Percentiles rank a stretch among this genome's conserved stretches.
These are phyloP conservation scores for Oceanites oceanicus DNA, from an alignment of 2,113 vertebrate species.

Conservation along the genomic window DNA sequence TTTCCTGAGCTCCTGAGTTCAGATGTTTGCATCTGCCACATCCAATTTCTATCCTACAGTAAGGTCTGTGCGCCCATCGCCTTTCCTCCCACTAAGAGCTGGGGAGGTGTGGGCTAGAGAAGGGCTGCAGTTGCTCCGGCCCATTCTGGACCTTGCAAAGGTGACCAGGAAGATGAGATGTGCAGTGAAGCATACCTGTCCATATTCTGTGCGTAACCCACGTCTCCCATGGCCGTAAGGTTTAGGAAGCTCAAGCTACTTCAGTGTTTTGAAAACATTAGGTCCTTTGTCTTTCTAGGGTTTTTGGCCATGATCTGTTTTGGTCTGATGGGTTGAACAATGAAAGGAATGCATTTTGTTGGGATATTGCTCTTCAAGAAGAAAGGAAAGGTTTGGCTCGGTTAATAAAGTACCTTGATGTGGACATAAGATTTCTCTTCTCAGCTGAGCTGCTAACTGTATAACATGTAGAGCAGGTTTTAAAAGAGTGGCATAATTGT, in stretches of 20 bases:
- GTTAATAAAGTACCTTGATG: background rate
- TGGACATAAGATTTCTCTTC: background rate
- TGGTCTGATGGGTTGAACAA: background rate
- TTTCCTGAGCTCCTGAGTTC: background rate
- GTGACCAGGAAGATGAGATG: background rate
- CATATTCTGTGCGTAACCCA: background rate
- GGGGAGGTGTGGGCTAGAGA: background rate
- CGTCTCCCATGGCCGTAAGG: background rate
- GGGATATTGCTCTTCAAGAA: background rate
- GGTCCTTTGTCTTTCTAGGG: background rate
- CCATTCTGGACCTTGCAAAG: background rate
- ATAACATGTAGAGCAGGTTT: background rate
- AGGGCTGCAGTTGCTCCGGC: background rate
- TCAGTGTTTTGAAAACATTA: background rate
- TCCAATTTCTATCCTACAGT: background rate
- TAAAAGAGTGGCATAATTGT: background rate
- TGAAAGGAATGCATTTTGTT: background rate
- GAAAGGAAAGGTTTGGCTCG: background rate
- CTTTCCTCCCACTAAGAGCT: background rate
- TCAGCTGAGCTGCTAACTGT: background rate
- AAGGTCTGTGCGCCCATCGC: background rate
- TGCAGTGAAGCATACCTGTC: background rate
- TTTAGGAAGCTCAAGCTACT: background rate
- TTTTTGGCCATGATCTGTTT: background rate
- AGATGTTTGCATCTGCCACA: background rate